Conservation (phyloP, 2,113 vertebrate species). For the Chloroceryle aenea region DNA sequence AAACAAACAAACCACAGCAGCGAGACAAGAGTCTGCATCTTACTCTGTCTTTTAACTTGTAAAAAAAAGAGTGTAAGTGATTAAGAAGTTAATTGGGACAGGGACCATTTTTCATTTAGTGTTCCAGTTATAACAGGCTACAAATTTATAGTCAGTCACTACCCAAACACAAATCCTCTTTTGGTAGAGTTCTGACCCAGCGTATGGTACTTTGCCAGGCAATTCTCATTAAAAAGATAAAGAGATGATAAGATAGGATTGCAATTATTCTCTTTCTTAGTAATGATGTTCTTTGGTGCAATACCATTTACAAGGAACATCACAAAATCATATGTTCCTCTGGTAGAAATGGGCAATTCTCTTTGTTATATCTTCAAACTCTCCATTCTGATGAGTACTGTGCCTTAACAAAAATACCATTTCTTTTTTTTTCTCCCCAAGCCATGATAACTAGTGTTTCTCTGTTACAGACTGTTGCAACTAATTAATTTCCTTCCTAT, state of each 20-base stretch:
- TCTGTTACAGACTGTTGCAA: neutral
- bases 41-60: neutral
- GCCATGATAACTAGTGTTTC: neutral
- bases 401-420: neutral
- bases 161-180: neutral
- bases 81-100: neutral
- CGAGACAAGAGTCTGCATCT: neutral
- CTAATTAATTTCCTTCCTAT: neutral
- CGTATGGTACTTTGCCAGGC: neutral
- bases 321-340: neutral
- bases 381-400: neutral
- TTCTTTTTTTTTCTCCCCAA: neutral
- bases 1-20: slow-evolving; percentile 30
- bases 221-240: slow-evolving; percentile 30
- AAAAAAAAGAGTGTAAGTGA: neutral
- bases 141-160: neutral
- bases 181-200: neutral
- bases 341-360: neutral
- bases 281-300: neutral
- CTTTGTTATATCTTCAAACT: neutral
- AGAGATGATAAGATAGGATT: neutral
- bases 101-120: neutral
- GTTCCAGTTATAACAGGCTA: neutral
- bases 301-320: neutral
- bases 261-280: neutral